Base-by-base conservation (phyloP, 2,797 vertebrate genomes). In the Scyliorhinus canicula region DNA sequence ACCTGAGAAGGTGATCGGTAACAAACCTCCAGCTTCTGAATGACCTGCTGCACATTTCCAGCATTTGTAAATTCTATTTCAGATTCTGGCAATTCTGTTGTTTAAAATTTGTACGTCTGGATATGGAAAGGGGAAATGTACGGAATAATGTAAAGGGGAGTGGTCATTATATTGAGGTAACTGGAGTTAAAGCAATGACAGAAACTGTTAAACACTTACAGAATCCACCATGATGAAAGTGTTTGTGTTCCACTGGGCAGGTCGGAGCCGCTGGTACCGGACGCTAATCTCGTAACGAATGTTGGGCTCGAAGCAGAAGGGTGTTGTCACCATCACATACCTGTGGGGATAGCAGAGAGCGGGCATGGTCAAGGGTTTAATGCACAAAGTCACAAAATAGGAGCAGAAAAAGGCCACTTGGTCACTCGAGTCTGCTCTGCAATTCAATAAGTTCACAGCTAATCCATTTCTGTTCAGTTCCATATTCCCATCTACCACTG, bases 271-370 rank as follows among this genome's bases (percentile, higher is more conserved):
- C 96, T 98, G 98, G 96, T 98, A 98, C 95, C 97, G 95, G 96
- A 98, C 96, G 0, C 97, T 96, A 21, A 98, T 95, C 85, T 97
- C 96, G 0, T 98, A 98, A 31, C 95, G 97, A 63, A 98, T 98
- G 95, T 97, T 97, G 24, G 97, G 98, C 96, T 99, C 98, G 0
- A 98, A 99, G 96, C 98, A 99, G 96, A 99, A 99, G 0, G 98
- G 98, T 60, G 97, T 96, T 1, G 98, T 97, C 96, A 99, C 97
- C 96, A 98, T 96, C 95, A 98, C 95, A 0, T 98, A 98, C 95
- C 98, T 98, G 96, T 0, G 3, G 52, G 74, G 95, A 31, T 40
- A 55, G n/a, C 35, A 0, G 28, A 91, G 0, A 0, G 2, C 11
- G 2, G 4, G 57, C 31, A 88, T 19, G 31, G 52, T 0, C 35